Percentiles rank a stretch among this genome's conserved stretches.
phyloP scores from a whole-genome alignment of 2,888 invertebrate genomes.

The Leucophora obtusa region DNA sequence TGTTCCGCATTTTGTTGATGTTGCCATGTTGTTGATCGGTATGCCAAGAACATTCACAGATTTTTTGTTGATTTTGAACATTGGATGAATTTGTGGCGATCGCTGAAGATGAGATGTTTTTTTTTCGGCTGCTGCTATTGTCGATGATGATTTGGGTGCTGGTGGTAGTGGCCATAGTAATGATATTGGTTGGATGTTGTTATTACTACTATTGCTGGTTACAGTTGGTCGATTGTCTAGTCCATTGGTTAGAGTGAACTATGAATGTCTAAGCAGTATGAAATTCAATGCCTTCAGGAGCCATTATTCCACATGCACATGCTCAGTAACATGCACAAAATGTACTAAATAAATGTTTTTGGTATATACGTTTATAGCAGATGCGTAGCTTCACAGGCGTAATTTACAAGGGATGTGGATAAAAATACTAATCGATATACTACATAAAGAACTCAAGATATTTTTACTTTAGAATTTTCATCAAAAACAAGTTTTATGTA shows the following conservation, averaged over 20 bases:
- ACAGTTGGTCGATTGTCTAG: constrained; percentile 30
- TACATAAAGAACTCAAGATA: too few species aligned
- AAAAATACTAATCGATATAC: too few species aligned
- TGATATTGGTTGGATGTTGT: constrained; percentile 39
- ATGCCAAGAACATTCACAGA: constrained; percentile 61
- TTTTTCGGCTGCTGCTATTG: constrained; percentile 21
- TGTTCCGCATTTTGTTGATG: constrained; percentile 47
- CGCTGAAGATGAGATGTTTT: constrained; percentile 54
- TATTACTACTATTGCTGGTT: constrained; percentile 12
- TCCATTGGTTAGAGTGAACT: constrained; percentile 29
- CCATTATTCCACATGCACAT: constrained; percentile 57
- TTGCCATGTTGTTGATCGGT: constrained; percentile 61
- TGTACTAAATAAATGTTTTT: constrained; percentile 49
- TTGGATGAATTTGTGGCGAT: constrained; percentile 52
- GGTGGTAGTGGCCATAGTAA: constrained; percentile 19
- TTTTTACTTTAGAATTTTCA: too few species aligned
- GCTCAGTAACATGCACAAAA: constrained; percentile 41
- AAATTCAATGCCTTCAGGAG: constrained; percentile 55
- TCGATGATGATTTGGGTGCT: constrained; percentile 2
- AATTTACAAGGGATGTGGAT: too few species aligned
- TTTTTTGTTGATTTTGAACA: constrained; percentile 35
- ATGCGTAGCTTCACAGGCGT: constrained; percentile 29
- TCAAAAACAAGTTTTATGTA: too few species aligned
- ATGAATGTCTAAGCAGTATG: constrained; percentile 52
- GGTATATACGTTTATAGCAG: constrained; percentile 33